A percentile compares a stretch with the other conserved stretches of the same genome.
These are phyloP conservation scores for Zingel zingel DNA, from an alignment of 2,113 vertebrate species.

Conservation along the genomic window DNA sequence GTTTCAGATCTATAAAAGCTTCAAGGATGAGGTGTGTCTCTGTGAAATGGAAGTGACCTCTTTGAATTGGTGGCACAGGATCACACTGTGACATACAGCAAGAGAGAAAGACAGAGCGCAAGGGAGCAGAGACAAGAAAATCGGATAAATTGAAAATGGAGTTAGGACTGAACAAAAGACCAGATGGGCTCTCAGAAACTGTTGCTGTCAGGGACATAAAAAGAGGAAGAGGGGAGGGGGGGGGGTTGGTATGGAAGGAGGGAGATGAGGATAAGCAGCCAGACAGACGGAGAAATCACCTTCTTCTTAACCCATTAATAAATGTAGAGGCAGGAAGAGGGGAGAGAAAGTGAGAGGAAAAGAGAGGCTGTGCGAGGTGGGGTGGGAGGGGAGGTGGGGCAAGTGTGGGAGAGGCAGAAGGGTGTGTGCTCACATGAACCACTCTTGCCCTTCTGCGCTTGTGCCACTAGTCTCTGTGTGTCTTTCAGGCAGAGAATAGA, in stretches of 20 bases:
- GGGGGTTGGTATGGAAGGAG: conserved; percentile 3
- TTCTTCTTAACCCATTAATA: conserved; percentile 49
- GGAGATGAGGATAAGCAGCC: conserved; percentile 40
- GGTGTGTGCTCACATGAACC: conserved; percentile 78
- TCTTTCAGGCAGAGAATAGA: conserved; percentile 70
- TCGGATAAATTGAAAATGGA: conserved; percentile 60
- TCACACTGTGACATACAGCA: conserved; percentile 31
- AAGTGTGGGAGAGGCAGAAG: conserved; percentile 77
- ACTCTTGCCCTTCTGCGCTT: conserved; percentile 62
- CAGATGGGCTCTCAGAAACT: conserved; percentile 79
- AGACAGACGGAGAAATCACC: conserved; percentile 60
- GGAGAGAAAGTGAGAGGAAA: conserved; percentile 43
- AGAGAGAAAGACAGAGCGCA: conserved; percentile 21
- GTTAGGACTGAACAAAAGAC: conserved; percentile 75
- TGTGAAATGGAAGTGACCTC: conserved; percentile 51
- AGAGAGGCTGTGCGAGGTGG: conserved; percentile 50
- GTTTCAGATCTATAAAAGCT: not conserved
- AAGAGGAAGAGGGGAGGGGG: conserved; percentile 33
- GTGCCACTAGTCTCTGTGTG: conserved; percentile 62
- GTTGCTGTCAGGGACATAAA: conserved; percentile 57
- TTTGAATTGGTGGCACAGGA: conserved; percentile 31
- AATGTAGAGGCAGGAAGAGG: conserved; percentile 40
- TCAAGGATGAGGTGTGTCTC: not conserved
- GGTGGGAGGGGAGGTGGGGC: conserved; percentile 66
- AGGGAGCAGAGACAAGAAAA: conserved; percentile 49